These are phyloP conservation scores for Cavia porcellus DNA, from an alignment of 2,113 vertebrate genomes.

Conservation along the genomic window DNA sequence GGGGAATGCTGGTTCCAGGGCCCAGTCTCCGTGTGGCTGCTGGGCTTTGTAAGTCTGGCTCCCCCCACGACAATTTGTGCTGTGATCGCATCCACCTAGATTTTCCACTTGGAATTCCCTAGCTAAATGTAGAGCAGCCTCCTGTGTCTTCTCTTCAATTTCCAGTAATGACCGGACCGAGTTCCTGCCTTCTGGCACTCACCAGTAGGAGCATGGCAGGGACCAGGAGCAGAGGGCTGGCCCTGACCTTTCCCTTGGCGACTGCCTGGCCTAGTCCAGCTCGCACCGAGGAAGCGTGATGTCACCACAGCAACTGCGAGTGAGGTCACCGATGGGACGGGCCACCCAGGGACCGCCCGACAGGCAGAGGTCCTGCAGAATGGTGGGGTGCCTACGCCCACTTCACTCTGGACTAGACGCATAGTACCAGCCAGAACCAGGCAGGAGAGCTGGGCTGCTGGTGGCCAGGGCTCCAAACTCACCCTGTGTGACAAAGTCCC, in stretches of 20 bases:
- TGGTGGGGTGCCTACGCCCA: neutral
- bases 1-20: neutral
- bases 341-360: neutral
- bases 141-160: neutral
- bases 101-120: neutral
- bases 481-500: neutral
- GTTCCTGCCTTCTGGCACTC: neutral
- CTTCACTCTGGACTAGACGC: neutral
- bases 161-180: neutral
- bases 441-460: neutral
- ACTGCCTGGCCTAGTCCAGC: neutral
- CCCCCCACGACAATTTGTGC: neutral
- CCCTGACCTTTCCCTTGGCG: neutral
- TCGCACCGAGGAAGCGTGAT: neutral
- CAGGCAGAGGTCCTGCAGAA: neutral
- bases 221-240: too few species aligned
- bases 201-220: neutral
- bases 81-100: neutral
- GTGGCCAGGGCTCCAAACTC: neutral
- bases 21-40: neutral
- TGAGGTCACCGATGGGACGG: neutral
- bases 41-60: neutral
- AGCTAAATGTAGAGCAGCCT: neutral
- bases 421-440: neutral
- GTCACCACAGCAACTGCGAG: too few species aligned